Percentiles rank a stretch among this genome's conserved stretches.
Evolutionary conservation across 2,797 vertebrate genomes (phyloP).

Genomic region (Hypotaenidia okinawae): DNA sequence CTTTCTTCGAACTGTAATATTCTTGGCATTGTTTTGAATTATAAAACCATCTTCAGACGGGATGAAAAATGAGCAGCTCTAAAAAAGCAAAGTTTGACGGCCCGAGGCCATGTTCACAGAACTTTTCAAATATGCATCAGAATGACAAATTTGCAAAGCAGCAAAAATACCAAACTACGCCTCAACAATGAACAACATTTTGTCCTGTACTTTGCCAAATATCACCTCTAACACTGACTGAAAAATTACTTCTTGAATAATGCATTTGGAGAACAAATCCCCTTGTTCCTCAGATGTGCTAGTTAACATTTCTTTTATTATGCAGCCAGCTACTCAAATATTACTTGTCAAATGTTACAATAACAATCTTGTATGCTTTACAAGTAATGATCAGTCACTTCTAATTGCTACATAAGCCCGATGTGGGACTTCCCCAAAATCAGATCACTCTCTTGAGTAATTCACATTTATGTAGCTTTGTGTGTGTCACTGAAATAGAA

Average conservation of each 20-base stretch:
- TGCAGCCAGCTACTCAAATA: background rate
- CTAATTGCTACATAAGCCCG: background rate
- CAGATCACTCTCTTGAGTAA: background rate
- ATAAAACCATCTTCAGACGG: background rate
- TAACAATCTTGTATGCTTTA: background rate
- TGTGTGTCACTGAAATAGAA: background rate
- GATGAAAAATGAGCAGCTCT: constrained; percentile 9
- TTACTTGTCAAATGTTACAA: background rate
- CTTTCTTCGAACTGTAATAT: background rate
- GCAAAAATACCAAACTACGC: background rate
- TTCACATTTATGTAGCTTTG: background rate
- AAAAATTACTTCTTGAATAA: constrained; percentile 36
- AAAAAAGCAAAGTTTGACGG: constrained; percentile 8
- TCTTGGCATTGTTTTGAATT: constrained; percentile 17
- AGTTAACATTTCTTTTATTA: background rate
- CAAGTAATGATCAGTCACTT: background rate
- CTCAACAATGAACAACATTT: background rate
- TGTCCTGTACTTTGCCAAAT: background rate
- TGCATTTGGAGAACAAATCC: background rate
- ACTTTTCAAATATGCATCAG: background rate
- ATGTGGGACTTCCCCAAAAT: background rate
- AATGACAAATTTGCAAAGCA: constrained; percentile 12
- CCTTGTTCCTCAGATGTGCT: background rate
- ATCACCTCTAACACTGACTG: background rate
- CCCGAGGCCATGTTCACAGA: background rate